phyloP scores from a whole-genome alignment of 2,797 vertebrate species.

The Coendou prehensilis region DNA sequence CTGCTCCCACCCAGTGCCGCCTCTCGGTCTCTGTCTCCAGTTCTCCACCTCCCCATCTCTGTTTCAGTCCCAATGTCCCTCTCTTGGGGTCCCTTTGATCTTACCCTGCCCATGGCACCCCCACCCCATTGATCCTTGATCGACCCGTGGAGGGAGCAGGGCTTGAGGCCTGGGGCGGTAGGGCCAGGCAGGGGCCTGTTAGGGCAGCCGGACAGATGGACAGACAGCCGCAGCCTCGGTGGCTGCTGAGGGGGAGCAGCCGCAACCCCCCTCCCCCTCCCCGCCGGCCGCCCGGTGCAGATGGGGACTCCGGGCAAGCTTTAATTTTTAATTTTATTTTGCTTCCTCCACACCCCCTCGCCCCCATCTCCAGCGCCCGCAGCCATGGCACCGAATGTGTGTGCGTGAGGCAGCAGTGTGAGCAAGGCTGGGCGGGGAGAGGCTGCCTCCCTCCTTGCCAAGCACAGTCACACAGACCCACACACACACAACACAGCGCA shows the following conservation, averaged over 20 bases:
- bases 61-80: constrained; percentile 55
- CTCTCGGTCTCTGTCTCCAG: no score
- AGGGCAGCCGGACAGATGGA: constrained; percentile 62
- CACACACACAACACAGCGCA: background rate
- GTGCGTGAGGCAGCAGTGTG: constrained; percentile 56
- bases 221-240: background rate
- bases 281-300: constrained; percentile 51
- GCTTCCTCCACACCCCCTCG: constrained; percentile 80
- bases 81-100: constrained; percentile 84
- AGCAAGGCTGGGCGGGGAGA: constrained; percentile 44
- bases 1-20: no score
- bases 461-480: constrained; percentile 47
- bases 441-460: constrained; percentile 48
- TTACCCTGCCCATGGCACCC: constrained; percentile 75
- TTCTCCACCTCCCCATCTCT: background rate
- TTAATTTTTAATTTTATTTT: constrained; percentile 88
- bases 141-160: constrained; percentile 77
- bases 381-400: constrained; percentile 78
- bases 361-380: constrained; percentile 79
- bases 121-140: constrained; percentile 83
- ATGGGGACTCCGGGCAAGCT: constrained; percentile 85
- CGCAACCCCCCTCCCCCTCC: constrained; percentile 18
- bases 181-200: constrained; percentile 56
- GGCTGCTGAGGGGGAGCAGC: constrained; percentile 56
- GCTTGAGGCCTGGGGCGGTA: constrained; percentile 53